Evolutionary conservation across 2,113 vertebrate species (phyloP).

Genomic region (Mesocricetus auratus): DNA sequence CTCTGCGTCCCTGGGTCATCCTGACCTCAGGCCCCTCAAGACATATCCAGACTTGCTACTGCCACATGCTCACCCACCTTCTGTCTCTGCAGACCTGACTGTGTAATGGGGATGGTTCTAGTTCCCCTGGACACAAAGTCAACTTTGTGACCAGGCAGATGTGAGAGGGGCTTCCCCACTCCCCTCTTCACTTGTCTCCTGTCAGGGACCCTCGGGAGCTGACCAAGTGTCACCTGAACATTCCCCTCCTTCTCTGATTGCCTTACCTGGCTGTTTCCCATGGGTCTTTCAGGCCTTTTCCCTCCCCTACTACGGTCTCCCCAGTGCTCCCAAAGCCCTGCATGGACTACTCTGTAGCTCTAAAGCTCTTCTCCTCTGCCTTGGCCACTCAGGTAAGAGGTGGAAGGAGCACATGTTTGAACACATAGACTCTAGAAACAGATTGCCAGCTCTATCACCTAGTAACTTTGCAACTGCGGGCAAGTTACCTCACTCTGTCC

Average conservation of each 20-base stretch:
- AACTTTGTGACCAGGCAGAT: neutral
- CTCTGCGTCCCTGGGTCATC: neutral
- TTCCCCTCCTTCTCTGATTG: neutral
- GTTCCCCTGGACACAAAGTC: neutral
- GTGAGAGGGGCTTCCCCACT: neutral
- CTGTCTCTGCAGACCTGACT: neutral
- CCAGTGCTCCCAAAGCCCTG: neutral
- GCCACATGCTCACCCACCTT: neutral
- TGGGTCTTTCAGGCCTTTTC: neutral
- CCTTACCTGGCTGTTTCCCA: neutral
- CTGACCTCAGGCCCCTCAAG: neutral
- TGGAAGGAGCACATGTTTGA: neutral
- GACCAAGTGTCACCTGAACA: neutral
- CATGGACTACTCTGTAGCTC: neutral
- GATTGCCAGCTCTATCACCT: neutral
- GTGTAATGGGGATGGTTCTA: neutral
- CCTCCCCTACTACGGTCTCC: neutral
- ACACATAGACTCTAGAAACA: neutral
- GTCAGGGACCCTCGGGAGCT: neutral
- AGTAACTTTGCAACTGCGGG: neutral
- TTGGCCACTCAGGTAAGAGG: neutral
- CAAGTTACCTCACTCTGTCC: neutral
- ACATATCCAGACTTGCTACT: too few relatives aligned
- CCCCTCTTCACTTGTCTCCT: too few relatives aligned
- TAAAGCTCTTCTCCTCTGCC: neutral